Conservation (phyloP, 2,113 vertebrate species). For the Petrocephalus zakoni region DNA sequence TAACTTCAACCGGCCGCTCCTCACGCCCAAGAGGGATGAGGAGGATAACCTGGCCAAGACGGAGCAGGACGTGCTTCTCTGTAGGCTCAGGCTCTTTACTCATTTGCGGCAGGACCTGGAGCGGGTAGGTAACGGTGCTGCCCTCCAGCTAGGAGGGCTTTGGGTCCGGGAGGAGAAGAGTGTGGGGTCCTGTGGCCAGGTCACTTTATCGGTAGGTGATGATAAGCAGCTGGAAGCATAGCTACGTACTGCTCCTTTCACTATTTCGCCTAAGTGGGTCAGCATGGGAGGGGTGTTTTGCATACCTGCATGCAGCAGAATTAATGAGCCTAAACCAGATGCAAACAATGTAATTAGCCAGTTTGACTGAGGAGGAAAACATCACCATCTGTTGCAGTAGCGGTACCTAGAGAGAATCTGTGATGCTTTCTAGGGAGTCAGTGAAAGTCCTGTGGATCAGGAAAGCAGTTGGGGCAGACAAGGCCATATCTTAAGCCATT, state of each 20-base stretch:
- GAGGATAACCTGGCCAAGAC: conserved; percentile 89
- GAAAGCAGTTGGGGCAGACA: not conserved
- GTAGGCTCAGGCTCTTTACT: conserved; percentile 89
- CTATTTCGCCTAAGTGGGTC: not conserved
- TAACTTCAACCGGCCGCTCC: conserved; percentile 89
- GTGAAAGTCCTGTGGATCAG: not conserved
- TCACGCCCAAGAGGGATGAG: conserved; percentile 91
- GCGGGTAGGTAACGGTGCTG: conserved; percentile 69
- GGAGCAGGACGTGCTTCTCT: conserved; percentile 89
- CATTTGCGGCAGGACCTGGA: conserved; percentile 95
- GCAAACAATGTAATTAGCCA: too few relatives aligned
- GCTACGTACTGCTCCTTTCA: not conserved
- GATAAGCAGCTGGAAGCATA: not conserved
- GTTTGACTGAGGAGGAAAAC: not conserved
- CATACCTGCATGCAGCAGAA: not conserved
- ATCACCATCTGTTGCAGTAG: not conserved
- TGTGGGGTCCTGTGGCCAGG: not conserved
- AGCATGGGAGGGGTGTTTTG: not conserved
- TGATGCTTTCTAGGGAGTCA: not conserved
- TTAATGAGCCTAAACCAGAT: not conserved
- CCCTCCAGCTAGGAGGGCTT: not conserved
- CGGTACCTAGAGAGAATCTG: not conserved
- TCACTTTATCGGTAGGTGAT: not conserved
- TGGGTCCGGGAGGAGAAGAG: not conserved
- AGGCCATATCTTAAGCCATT: not conserved